Conservation (phyloP, 2,888 invertebrate species). For the Lingula anatina region DNA sequence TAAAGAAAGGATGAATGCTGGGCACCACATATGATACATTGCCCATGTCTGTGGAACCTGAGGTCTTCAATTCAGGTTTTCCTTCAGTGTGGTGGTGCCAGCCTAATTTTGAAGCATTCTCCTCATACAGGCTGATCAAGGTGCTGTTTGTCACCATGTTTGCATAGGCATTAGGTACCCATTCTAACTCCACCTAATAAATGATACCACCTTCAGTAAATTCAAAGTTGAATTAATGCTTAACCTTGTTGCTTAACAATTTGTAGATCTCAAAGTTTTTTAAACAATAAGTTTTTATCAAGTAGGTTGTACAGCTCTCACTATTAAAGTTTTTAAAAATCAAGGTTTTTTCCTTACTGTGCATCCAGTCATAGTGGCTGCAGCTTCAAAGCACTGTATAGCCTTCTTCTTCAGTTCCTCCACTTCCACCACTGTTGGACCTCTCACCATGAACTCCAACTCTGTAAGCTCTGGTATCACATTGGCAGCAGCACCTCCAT, state of each 20-base stretch:
- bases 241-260: no score
- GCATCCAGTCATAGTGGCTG: conserved; percentile 39
- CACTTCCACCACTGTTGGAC: conserved; percentile 31
- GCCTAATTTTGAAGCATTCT: conserved; percentile 29
- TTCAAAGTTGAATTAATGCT: no score
- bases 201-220: no score
- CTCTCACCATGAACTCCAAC: conserved; percentile 30
- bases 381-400: conserved; percentile 28
- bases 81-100: conserved; percentile 21
- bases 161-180: conserved; percentile 25
- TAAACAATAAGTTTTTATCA: no score
- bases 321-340: no score
- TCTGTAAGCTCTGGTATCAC: conserved; percentile 39
- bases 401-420: conserved; percentile 22
- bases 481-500: conserved; percentile 33
- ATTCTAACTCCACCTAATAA: conserved; percentile 25
- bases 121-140: conserved; percentile 29
- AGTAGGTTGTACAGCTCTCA: no score
- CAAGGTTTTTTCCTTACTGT: conserved; percentile 17
- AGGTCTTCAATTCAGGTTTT: no score
- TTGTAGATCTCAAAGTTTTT: no score
- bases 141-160: conserved; percentile 35
- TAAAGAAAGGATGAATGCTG: conserved; percentile 39
- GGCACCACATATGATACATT: conserved; percentile 46
- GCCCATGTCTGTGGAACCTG: conserved; percentile 48